Evolutionary conservation across 23 tunicate genomes (phyloP).

Genomic region (Trididemnum clinides): DNA sequence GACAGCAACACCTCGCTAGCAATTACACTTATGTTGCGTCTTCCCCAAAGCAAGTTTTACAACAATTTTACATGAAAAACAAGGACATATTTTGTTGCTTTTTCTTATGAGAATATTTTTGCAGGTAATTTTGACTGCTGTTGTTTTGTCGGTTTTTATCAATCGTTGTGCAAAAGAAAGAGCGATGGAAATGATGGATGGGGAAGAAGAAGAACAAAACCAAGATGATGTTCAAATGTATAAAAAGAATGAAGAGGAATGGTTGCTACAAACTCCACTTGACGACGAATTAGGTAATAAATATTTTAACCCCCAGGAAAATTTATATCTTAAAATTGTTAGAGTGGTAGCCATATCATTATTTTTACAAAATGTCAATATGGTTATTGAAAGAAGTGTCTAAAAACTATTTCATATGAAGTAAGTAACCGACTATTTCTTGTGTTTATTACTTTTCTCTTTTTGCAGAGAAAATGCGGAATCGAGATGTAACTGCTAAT

Average conservation of each 20-base stretch:
- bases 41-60: too few species aligned
- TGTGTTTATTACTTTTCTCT: neutral
- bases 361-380: too few species aligned
- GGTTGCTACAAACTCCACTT: slow-evolving; percentile 48
- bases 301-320: neutral
- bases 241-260: slow-evolving; percentile 33
- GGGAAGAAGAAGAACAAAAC: slow-evolving; percentile 27
- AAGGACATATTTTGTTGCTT: too few species aligned
- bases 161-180: slow-evolving; percentile 49
- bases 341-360: too few species aligned
- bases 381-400: too few species aligned
- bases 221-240: slow-evolving; percentile 33
- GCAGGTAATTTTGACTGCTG: slow-evolving; percentile 61
- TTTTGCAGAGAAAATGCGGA: neutral
- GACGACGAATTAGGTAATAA: slow-evolving; percentile 36
- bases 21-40: too few species aligned
- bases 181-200: slow-evolving; percentile 41
- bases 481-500: neutral
- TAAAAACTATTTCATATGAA: too few species aligned
- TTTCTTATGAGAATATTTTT: neutral
- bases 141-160: slow-evolving; percentile 56
- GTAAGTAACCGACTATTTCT: too few species aligned
- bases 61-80: too few species aligned
- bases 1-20: too few species aligned
- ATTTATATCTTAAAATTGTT: too few species aligned